These are phyloP conservation scores for Drosophila simulans DNA, from an alignment of 1,140 invertebrate genomes.

Conservation along the genomic window DNA sequence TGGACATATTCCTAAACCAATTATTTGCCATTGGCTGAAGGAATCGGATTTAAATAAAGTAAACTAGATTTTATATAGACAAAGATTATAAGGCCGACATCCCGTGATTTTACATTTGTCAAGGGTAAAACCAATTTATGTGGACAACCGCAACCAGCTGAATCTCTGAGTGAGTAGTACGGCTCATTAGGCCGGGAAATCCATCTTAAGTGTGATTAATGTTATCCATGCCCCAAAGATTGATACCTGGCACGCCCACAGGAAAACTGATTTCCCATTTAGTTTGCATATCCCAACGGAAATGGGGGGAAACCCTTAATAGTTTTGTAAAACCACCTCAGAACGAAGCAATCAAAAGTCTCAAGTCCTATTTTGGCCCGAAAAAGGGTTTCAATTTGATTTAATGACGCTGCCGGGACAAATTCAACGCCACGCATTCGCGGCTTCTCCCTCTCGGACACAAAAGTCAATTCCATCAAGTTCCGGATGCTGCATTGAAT, in stretches of 20 bases:
- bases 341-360: slow-evolving; percentile 72
- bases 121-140: slow-evolving; percentile 14
- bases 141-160: slow-evolving; percentile 11
- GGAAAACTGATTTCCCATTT: slow-evolving; percentile 45
- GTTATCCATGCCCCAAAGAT: slow-evolving; percentile 50
- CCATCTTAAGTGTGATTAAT: slow-evolving; percentile 77
- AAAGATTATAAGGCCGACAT: neutral
- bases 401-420: slow-evolving; percentile 79
- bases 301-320: slow-evolving; percentile 23
- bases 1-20: neutral
- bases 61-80: too few species aligned
- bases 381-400: slow-evolving; percentile 82
- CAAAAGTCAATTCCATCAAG: slow-evolving; percentile 81
- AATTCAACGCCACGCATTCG: slow-evolving; percentile 69
- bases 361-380: slow-evolving; percentile 59
- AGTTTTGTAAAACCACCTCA: slow-evolving; percentile 55
- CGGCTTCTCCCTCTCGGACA: slow-evolving; percentile 39
- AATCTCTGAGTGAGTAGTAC: slow-evolving; percentile 46
- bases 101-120: neutral
- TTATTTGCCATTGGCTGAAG: too few species aligned
- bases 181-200: slow-evolving; percentile 55
- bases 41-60: too few species aligned
- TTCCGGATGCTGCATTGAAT: slow-evolving; percentile 80
- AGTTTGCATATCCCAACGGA: slow-evolving; percentile 8
- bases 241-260: slow-evolving; percentile 63